Evolutionary conservation across 1,140 invertebrate genomes (phyloP).

Genomic region (Drosophila simulans): DNA sequence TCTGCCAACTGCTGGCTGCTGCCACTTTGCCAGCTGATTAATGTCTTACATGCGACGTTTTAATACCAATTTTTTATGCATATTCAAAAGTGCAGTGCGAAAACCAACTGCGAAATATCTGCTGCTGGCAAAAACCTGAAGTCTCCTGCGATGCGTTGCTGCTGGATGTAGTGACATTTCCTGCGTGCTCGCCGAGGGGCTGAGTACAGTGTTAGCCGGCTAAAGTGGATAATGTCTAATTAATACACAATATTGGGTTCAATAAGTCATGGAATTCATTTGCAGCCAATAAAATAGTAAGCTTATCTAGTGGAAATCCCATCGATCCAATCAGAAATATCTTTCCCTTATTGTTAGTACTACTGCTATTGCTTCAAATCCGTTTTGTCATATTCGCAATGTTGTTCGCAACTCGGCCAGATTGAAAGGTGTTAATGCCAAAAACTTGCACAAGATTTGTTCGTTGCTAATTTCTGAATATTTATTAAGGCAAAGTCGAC

Average conservation of each 20-base stretch:
- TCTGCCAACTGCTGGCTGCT: slow-evolving; percentile 29
- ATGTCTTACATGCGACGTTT: slow-evolving; percentile 83
- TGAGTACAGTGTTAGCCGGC: slow-evolving; percentile 10
- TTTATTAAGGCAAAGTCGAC: slow-evolving; percentile 76
- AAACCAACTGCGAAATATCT: slow-evolving; percentile 49
- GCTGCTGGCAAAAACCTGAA: slow-evolving; percentile 61
- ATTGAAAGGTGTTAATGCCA: slow-evolving; percentile 82
- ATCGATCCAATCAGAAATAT: not conserved
- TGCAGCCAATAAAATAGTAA: too few relatives aligned
- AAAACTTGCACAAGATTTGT: slow-evolving; percentile 80
- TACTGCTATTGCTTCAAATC: slow-evolving; percentile 14
- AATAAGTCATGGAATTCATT: too few relatives aligned
- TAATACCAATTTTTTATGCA: slow-evolving; percentile 83
- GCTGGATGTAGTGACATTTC: slow-evolving; percentile 68
- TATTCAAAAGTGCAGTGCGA: slow-evolving; percentile 69
- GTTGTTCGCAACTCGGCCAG: slow-evolving; percentile 58
- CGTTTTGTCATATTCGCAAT: slow-evolving; percentile 56
- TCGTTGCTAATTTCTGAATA: slow-evolving; percentile 75
- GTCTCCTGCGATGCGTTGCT: slow-evolving; percentile 27
- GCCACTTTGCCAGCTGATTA: slow-evolving; percentile 80
- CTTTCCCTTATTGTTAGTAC: not conserved
- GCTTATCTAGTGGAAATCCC: too few relatives aligned
- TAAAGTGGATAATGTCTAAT: not conserved
- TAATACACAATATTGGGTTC: too few relatives aligned
- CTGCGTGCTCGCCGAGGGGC: slow-evolving; percentile 52